Base-by-base conservation (phyloP, 2,113 vertebrate genomes). In the Eolophus roseicapilla region DNA sequence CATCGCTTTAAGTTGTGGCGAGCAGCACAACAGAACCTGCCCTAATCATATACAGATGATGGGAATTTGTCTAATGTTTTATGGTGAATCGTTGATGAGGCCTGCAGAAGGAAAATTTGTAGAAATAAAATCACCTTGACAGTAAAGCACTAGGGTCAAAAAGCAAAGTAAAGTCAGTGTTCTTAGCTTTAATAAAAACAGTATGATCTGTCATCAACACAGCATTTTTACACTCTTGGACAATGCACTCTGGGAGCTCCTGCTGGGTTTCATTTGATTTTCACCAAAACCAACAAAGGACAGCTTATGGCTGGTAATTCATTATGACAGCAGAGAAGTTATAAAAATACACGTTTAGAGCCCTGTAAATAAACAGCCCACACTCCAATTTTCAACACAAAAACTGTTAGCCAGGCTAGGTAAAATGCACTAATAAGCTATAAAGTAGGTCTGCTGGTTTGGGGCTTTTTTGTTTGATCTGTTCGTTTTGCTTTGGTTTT, bases 111-210 rank as follows among this genome's bases (percentile, higher is more conserved):
- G 94, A 97, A 99, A 99, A 99, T 99, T 99, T 99, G 99, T 99
- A 98, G 96, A 98, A 99, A 98, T 98, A 98, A 99, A 99, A 98
- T 98, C 98, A 98, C 97, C 98, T 98, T 99, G 98, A 98, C 98
- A 97, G 98, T 98, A 97, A 98, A 98, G 98, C 96, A 97, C 97
- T 67, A 86, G 97, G 98, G 99, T 99, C 99, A 99, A 98, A 98
- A 98, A 98, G 98, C 98, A 98, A 98, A 98, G 98, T 98, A 98
- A 98, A 98, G 97, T 97, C 98, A 98, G 95, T 98, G 97, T 98
- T 99, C 98, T 98, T 97, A 98, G 98, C 98, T 98, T 98, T 98
- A 99, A 99, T 99, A 98, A 98, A 98, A 99, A 98, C 98, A 98
- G 98, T 98, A 99, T 98, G 98, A 99, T 98, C 98, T 98, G 98